Base-by-base conservation (phyloP, 2,888 invertebrate species). In the Tetramorium bicarinatum region DNA sequence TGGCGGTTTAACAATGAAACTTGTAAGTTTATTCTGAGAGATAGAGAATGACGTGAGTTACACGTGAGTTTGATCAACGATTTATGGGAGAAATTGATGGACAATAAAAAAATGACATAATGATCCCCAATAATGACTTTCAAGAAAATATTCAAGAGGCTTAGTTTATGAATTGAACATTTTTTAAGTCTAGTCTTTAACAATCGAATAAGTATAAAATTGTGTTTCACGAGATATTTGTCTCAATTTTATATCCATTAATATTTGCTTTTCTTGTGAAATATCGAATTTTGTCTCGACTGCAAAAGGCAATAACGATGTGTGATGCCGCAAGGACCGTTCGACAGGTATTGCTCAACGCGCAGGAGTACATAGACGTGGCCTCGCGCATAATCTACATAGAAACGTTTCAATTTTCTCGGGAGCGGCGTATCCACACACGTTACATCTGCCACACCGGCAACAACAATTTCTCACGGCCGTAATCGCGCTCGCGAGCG, bases 1-100 rank as follows among this genome's bases (percentile, higher is more conserved):
- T 92, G 92, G 88, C 84, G 87, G 85, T 90, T 85, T 84, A 91
- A 92, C 92, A 91, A 92, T 93, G 90, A 89, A 88, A 86, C 86
- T 34, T 34, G 29, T 82, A 80, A 81, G 84, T 83, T 86, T 87
- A 47, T 11, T 21, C 75, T 52, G 56, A 44, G 29, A 34, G 11
- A 59, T 7, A 85, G 83, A 56, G 77, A 74, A 49, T 4, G 80
- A 75, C 64, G 79, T 41, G 66, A 86, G 64, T 67, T 52, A 80
- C 56, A 52, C 74, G 74, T n/a, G 83, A 85, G 67, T 59, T 49
- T 71, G 80, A 84, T 29, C 89, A 88, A 89, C 44, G 41, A 54
- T 13, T 62, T 38, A 25, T 44, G 74, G 15, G 29, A 66, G 11
- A 75, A 1, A 9, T 56, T 21, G 29, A 67, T 9, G n/a, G 67